Evolutionary conservation across 2,113 vertebrate species (phyloP).

Genomic region (Percina caprodes): DNA sequence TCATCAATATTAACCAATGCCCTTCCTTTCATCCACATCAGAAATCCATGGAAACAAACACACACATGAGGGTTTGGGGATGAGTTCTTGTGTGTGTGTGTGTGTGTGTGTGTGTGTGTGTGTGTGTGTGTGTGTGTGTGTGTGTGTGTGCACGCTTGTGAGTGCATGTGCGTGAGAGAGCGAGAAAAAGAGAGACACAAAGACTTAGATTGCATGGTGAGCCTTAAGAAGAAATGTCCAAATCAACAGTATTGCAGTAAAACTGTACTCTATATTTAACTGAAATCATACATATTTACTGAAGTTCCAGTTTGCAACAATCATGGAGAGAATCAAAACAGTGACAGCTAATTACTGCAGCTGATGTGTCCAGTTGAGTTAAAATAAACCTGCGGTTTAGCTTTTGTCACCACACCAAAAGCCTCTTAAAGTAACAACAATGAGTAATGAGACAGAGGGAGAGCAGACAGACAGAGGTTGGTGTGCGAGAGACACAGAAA

Average conservation of each 20-base stretch:
- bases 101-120: slow-evolving; percentile 1
- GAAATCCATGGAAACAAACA: slow-evolving; percentile 74
- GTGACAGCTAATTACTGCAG: not conserved
- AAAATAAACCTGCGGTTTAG: slow-evolving; percentile 10
- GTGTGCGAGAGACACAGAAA: not conserved
- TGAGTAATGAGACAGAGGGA: slow-evolving; percentile 35
- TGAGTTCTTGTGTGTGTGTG: not conserved
- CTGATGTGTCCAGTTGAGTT: slow-evolving; percentile 15
- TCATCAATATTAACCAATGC: slow-evolving; percentile 84
- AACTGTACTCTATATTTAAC: not conserved
- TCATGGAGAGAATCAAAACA: not conserved
- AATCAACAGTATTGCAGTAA: not conserved
- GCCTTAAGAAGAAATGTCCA: not conserved
- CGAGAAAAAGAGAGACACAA: not conserved
- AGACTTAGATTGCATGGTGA: not conserved
- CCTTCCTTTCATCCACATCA: slow-evolving; percentile 79
- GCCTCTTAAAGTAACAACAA: slow-evolving; percentile 33
- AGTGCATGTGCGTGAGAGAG: too few relatives aligned
- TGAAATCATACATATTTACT: not conserved
- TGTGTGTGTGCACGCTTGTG: too few relatives aligned
- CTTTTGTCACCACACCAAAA: slow-evolving; percentile 25
- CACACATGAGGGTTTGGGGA: slow-evolving; percentile 25
- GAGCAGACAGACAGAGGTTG: slow-evolving; percentile 35
- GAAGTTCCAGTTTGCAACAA: slow-evolving; percentile 7
- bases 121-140: slow-evolving; percentile 19